Evolutionary conservation across 64 coral and sea anemone genomes (phyloP), one percentile per base, ranked within the genome.

Genomic region (Porites australiensis): DNA sequence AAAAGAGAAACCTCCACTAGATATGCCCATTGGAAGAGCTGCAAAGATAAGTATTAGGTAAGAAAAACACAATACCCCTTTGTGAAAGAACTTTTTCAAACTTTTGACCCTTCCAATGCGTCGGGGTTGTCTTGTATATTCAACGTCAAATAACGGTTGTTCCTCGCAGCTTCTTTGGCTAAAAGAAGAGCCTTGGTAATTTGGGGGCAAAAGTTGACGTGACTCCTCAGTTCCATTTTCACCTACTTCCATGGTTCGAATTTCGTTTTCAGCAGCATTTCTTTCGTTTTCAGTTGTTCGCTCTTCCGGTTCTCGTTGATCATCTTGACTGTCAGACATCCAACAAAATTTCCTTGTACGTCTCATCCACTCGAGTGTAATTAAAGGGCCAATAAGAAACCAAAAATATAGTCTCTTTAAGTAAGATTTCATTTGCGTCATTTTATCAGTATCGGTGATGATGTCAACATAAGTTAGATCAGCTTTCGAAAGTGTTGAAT

Each of bases 361-460:
- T 23, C 66, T 70, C 66, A 70, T 8, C 70, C 43, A 45, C 70
- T 73, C 43, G 22, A 73, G 43, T 13, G 70, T 48, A 3, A 46
- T 73, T 27, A 70, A 18, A 8, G 27, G 70, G 4, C 21, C 70
- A 73, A 73, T 10, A 73, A 73, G 27, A 12, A 73, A 44, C 43
- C 70, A 73, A 13, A 13, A 73, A 13, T 13, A 44, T 12, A 13
- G 23, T 13, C 11, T 43, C 2, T 6, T 13, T 27, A 73, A 46
- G 9, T 73, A 44, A 12, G 70, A 2, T 5, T 70, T 21, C n/a
- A 70, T 20, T 23, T 70, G 3, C 5, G 6, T 43, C 3, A 70
- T 20, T 8, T 21, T n/a, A 10, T 7, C n/a, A 0, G 21, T 3
- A 23, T 1, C 0, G 27, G 27, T 6, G 16, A 18, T 0, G 0